Evolutionary conservation across 2,888 invertebrate genomes (phyloP).

Genomic region (Archips crataeganus): DNA sequence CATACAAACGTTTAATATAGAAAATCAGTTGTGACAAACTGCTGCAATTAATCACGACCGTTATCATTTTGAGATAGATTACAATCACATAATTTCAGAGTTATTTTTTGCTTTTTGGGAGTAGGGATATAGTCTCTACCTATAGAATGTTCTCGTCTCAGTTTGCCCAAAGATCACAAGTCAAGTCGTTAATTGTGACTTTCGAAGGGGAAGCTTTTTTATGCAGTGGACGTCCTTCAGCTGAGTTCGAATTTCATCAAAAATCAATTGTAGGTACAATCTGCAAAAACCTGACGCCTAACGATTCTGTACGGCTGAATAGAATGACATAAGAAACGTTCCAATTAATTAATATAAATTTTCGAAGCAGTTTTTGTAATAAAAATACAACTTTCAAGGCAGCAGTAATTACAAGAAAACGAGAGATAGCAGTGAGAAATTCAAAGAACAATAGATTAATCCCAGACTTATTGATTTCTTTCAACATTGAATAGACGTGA

Average conservation of each 20-base stretch:
- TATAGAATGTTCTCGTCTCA: too few species aligned
- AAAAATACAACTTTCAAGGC: constrained; percentile 10
- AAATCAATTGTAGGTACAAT: not conserved
- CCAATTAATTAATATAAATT: too few species aligned
- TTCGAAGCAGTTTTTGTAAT: not conserved
- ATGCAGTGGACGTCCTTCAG: too few species aligned
- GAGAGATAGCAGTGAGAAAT: constrained; percentile 36
- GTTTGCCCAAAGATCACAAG: too few species aligned
- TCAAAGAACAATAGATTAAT: constrained; percentile 32
- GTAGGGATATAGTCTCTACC: too few species aligned
- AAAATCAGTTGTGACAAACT: constrained; percentile 15
- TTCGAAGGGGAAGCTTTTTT: too few species aligned
- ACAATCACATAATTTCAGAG: not conserved
- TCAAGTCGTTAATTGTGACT: too few species aligned
- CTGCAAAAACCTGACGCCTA: too few species aligned
- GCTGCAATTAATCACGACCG: constrained; percentile 4
- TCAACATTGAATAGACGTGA: constrained; percentile 18
- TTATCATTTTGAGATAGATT: not conserved
- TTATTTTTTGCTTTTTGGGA: too few species aligned
- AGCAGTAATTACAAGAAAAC: constrained; percentile 37
- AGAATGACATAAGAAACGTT: too few species aligned
- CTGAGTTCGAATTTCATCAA: too few species aligned
- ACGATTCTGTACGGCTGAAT: too few species aligned
- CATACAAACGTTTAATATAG: constrained; percentile 1
- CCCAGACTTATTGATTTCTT: constrained; percentile 42